phyloP scores from a whole-genome alignment of 2,797 vertebrate genomes.

The Mallotus villosus region DNA sequence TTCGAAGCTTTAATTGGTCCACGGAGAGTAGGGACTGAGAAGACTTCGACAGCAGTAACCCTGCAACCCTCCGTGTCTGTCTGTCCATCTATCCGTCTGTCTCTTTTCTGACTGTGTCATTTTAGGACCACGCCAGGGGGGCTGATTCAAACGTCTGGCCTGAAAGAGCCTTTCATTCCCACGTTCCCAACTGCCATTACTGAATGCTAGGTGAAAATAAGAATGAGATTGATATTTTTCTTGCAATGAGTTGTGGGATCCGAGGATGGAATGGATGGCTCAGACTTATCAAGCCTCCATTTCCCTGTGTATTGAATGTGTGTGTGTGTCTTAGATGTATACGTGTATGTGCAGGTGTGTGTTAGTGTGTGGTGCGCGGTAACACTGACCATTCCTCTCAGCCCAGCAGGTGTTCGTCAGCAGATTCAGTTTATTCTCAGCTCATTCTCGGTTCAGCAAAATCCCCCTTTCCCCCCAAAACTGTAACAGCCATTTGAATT shows the following conservation, averaged over 20 bases:
- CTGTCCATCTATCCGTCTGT: constrained; percentile 5
- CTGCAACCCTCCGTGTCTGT: neutral
- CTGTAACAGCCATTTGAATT: constrained; percentile 67
- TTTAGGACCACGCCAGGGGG: neutral
- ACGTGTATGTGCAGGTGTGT: neutral
- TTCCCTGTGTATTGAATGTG: neutral
- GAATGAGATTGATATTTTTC: neutral
- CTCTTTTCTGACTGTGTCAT: constrained; percentile 2
- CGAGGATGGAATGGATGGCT: neutral
- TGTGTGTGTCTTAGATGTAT: neutral
- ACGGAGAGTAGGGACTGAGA: no score
- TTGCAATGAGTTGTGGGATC: neutral
- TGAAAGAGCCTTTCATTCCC: neutral
- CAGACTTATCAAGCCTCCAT: neutral
- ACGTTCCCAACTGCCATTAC: neutral
- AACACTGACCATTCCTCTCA: neutral
- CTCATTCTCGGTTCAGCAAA: constrained; percentile 56
- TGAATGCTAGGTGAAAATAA: neutral
- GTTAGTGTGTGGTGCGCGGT: neutral
- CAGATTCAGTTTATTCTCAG: constrained; percentile 50
- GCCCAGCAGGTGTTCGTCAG: constrained; percentile 51
- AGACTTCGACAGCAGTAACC: no score
- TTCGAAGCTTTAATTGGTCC: no score
- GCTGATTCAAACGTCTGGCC: neutral
- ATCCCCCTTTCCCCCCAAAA: constrained; percentile 54